phyloP scores from a whole-genome alignment of 2,888 invertebrate genomes.

The Coelopa pilipes region DNA sequence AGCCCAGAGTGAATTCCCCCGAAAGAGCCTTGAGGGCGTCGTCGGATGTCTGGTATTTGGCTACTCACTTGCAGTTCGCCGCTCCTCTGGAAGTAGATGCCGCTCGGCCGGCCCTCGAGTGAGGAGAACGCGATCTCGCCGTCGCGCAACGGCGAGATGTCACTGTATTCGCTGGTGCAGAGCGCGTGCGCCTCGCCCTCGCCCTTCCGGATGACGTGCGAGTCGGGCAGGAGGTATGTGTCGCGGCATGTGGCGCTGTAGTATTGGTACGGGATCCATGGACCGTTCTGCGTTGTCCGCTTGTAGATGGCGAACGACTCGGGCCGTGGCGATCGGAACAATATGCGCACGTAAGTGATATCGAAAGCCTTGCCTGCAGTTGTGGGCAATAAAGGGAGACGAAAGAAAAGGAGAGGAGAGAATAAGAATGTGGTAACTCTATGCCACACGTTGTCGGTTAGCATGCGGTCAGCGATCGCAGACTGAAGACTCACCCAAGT shows the following conservation, averaged over 20 bases:
- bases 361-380: slow-evolving; percentile 93
- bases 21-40: neutral
- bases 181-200: slow-evolving; percentile 90
- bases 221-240: slow-evolving; percentile 87
- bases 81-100: slow-evolving; percentile 90
- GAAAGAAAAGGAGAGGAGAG: slow-evolving; percentile 29
- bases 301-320: slow-evolving; percentile 98
- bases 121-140: slow-evolving; percentile 97
- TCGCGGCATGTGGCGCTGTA: slow-evolving; percentile 93
- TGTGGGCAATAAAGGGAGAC: neutral
- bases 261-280: slow-evolving; percentile 91
- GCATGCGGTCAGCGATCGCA: no score
- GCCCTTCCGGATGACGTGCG: slow-evolving; percentile 75
- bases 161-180: slow-evolving; percentile 98
- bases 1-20: neutral
- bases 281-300: slow-evolving; percentile 78
- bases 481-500: slow-evolving; percentile 75
- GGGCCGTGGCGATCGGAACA: slow-evolving; percentile 95
- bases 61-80: slow-evolving; percentile 83
- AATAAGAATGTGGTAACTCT: neutral
- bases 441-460: slow-evolving; percentile 1
- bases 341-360: slow-evolving; percentile 93
- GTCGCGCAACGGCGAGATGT: slow-evolving; percentile 93
- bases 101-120: slow-evolving; percentile 92
- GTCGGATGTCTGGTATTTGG: no score